Base-by-base conservation (phyloP, 2,888 invertebrate species). In the Pasiphila rectangulata region DNA sequence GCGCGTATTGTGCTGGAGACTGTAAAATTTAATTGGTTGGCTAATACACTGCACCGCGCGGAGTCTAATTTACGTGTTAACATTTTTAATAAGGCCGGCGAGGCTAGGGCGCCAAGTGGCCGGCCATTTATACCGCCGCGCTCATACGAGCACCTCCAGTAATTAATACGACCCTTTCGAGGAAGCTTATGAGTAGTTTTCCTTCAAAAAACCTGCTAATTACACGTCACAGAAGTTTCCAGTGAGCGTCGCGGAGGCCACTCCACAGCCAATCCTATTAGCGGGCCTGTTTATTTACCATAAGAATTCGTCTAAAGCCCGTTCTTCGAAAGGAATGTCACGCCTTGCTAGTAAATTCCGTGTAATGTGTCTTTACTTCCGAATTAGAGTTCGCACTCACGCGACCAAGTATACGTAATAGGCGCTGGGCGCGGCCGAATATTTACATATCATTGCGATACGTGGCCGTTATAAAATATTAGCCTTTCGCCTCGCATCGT, bases 371-470 rank as follows among this genome's bases (percentile, higher is more conserved):
- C 83, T 82, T 81, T 76, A 79, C 79, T 76, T 80, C 82, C 79
- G 82, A 85, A 85, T 84, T 82, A 82, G 74, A 79, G 83, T 70
- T 68, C 63, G 63, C 78, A 78, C 82, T 75, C 86, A 86, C 86
- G 87, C 87, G 62, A 82, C 72, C 30, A 56, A 46, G 64, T 63
- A 20, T n/a, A 66, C 59, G 75, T 81, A 83, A 80, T 81, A 78
- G 79, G 72, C 61, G 65, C 54, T 65, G 78, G 85, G 86, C 64
- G 83, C 76, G 86, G 75, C 79, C 46, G 75, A 72, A 82, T 87
- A 88, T 88, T 88, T 87, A 88, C 87, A 88, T 88, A 87, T 87
- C 87, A 86, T 88, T 84, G 88, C 83, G 79, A 83, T 86, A 83
- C 79, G 74, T 73, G 62, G 68, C 83, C 80, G 85, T 87, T 83